phyloP scores from a whole-genome alignment of 2,888 invertebrate genomes.

The Euproctis similis region DNA sequence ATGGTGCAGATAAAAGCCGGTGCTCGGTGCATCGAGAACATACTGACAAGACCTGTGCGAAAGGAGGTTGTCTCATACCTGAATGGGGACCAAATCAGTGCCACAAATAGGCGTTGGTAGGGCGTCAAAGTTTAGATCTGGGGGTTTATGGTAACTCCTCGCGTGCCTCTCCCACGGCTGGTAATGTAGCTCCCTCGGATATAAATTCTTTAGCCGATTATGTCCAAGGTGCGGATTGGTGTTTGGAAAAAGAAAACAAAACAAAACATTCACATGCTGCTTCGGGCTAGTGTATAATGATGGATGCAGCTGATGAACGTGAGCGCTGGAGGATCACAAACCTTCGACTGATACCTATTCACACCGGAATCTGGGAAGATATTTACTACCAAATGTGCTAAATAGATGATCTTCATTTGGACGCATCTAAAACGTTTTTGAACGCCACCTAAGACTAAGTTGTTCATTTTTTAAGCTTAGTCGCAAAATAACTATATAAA shows the following conservation, averaged over 20 bases:
- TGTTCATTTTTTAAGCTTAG: background rate
- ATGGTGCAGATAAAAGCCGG: slow-evolving; percentile 65
- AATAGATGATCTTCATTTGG: no score
- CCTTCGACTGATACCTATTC: slow-evolving; percentile 47
- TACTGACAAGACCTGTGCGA: slow-evolving; percentile 52
- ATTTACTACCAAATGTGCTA: no score
- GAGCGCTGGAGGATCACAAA: slow-evolving; percentile 43
- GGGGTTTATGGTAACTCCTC: slow-evolving; percentile 75
- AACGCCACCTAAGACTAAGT: background rate
- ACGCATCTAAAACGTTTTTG: slow-evolving; percentile 1
- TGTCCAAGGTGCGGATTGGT: slow-evolving; percentile 73
- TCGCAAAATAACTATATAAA: slow-evolving; percentile 6
- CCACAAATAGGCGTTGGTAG: slow-evolving; percentile 66
- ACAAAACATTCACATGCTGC: slow-evolving; percentile 77
- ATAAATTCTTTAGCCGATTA: slow-evolving; percentile 71
- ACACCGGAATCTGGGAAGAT: no score
- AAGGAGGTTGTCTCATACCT: slow-evolving; percentile 68
- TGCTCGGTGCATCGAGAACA: slow-evolving; percentile 59
- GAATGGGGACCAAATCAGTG: slow-evolving; percentile 71
- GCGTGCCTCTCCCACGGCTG: slow-evolving; percentile 82
- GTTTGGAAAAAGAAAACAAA: slow-evolving; percentile 75
- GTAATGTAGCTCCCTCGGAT: slow-evolving; percentile 76
- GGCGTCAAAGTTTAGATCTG: slow-evolving; percentile 73
- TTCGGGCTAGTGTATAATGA: slow-evolving; percentile 59
- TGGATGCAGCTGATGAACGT: slow-evolving; percentile 62